These are phyloP conservation scores for Stenolophus ochropezus DNA, from an alignment of 2,888 invertebrate genomes.

Conservation along the genomic window DNA sequence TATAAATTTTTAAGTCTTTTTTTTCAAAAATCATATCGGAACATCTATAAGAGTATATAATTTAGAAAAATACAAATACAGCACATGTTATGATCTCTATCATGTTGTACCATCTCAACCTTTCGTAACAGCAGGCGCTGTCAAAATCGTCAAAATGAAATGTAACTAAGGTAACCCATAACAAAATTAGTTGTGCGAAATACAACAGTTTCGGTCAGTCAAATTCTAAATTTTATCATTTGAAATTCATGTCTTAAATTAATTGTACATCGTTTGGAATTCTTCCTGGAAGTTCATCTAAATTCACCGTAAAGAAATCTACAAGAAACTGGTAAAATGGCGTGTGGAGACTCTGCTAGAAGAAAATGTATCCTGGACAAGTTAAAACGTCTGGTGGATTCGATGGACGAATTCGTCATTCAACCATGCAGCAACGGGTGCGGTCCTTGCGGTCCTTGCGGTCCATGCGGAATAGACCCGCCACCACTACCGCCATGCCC, in stretches of 20 bases:
- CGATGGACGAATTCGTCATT: conserved; percentile 65
- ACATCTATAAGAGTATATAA: too few species aligned
- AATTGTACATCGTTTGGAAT: neutral
- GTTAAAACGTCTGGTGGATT: conserved; percentile 68
- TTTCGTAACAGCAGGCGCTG: neutral
- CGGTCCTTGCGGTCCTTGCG: conserved; percentile 71
- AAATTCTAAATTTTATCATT: conserved; percentile 46
- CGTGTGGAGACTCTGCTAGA: conserved; percentile 63
- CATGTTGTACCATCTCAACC: neutral
- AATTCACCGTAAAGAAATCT: conserved; percentile 18
- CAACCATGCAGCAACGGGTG: conserved; percentile 39
- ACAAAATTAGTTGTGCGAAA: conserved; percentile 43
- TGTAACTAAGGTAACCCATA: conserved; percentile 26
- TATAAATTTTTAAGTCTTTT: too few species aligned
- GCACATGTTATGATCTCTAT: too few species aligned
- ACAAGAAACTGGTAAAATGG: conserved; percentile 26
- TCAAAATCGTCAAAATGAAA: neutral
- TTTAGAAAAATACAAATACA: too few species aligned
- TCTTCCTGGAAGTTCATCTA: neutral
- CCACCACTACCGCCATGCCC: conserved; percentile 72
- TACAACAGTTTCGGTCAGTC: conserved; percentile 42
- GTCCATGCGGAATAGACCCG: conserved; percentile 66
- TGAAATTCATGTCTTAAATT: conserved; percentile 45
- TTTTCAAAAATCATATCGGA: too few species aligned
- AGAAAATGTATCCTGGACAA: conserved; percentile 68